phyloP scores from a whole-genome alignment of 2,888 invertebrate species.

The Tenthredo distinguenda region DNA sequence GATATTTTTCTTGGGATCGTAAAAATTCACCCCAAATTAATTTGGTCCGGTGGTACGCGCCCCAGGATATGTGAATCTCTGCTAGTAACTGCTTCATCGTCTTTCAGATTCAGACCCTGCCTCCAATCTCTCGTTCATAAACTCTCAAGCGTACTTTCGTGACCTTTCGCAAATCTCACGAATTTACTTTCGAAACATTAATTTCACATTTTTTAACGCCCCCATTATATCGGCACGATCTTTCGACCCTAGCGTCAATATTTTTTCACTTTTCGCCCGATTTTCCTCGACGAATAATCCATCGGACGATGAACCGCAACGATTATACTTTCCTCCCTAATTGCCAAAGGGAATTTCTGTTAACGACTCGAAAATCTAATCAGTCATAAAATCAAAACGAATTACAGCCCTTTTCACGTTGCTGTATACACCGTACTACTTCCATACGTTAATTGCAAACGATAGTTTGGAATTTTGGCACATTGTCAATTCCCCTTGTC shows the following conservation, averaged over 20 bases:
- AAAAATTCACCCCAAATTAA: neutral
- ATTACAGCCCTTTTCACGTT: neutral
- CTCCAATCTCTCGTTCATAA: neutral
- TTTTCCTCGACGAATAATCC: neutral
- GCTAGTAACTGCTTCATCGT: neutral
- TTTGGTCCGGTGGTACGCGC: neutral
- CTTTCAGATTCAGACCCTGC: neutral
- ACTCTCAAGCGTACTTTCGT: neutral
- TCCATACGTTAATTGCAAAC: neutral
- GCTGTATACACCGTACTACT: neutral
- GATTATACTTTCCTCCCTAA: neutral
- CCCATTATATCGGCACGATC: neutral
- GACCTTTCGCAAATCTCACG: neutral
- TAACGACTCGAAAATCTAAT: neutral
- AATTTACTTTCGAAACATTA: neutral
- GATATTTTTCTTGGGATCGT: neutral
- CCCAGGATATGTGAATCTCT: neutral
- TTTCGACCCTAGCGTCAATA: neutral
- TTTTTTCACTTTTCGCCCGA: neutral
- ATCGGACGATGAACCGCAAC: neutral
- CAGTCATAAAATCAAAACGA: neutral
- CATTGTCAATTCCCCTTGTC: conserved; percentile 6
- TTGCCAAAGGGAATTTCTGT: neutral
- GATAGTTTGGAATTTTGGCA: neutral
- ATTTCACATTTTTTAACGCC: neutral